Conservation (phyloP, 2,113 vertebrate species). For the Thinocorus orbignyianus region DNA sequence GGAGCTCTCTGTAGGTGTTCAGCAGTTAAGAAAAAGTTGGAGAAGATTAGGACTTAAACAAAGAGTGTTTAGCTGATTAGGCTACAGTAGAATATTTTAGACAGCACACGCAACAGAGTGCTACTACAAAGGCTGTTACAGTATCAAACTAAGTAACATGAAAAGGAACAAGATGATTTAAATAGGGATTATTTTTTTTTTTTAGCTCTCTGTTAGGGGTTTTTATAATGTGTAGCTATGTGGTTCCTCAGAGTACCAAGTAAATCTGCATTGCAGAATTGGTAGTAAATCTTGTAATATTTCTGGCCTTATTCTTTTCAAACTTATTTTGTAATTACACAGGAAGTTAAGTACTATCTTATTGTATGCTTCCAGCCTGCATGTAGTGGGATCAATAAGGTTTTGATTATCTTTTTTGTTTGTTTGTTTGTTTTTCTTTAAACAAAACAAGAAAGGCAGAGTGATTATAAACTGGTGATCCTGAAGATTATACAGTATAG, state of each 20-base stretch:
- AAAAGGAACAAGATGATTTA: conserved; percentile 22
- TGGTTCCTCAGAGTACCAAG: not conserved
- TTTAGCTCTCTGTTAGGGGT: not conserved
- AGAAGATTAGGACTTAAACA: conserved; percentile 21
- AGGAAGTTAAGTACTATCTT: not conserved
- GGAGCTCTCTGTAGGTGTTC: not conserved
- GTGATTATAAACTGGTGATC: not conserved
- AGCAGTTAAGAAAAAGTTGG: conserved; percentile 8
- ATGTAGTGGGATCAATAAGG: not conserved
- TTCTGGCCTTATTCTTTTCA: not conserved
- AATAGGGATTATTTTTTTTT: not conserved
- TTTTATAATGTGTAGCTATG: not conserved
- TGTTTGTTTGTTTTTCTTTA: too few relatives aligned
- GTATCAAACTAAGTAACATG: conserved; percentile 12
- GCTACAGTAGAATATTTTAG: conserved; percentile 1
- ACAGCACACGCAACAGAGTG: conserved; percentile 1
- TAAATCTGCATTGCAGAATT: not conserved
- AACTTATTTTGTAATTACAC: not conserved
- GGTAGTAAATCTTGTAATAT: not conserved
- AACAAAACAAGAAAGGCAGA: not conserved
- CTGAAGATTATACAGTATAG: fast-evolving
- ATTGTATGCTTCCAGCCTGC: not conserved
- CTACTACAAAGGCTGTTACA: not conserved
- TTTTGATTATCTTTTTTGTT: not conserved
- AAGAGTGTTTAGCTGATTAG: conserved; percentile 33